Percentiles rank a stretch among this genome's conserved stretches.
Conservation (phyloP, 2,113 vertebrate species). For the Sander vitreus region DNA sequence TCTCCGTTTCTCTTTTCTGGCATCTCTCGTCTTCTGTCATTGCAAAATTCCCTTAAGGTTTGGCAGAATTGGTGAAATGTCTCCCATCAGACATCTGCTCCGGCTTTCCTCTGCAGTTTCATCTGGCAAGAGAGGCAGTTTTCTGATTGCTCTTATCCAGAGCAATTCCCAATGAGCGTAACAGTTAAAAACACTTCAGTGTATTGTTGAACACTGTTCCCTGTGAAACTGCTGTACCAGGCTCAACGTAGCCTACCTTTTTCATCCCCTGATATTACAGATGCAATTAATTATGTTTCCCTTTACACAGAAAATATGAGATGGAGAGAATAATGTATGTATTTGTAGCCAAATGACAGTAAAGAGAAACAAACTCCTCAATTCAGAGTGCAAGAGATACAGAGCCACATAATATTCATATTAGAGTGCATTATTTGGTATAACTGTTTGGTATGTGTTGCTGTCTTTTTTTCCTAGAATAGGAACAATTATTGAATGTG, state of each 20-base stretch:
- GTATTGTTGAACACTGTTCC: constrained; percentile 10
- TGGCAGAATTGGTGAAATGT: constrained; percentile 51
- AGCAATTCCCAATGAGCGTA: constrained; percentile 36
- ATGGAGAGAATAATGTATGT: neutral
- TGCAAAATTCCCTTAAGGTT: constrained; percentile 52
- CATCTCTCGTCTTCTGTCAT: constrained; percentile 28
- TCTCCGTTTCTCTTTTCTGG: constrained; percentile 32
- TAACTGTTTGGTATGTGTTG: neutral
- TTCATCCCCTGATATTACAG: neutral
- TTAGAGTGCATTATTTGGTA: neutral
- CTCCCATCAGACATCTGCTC: constrained; percentile 62
- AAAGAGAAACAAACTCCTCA: neutral
- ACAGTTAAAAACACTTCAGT: constrained; percentile 15
- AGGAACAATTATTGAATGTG: neutral
- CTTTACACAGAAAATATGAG: neutral
- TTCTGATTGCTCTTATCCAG: constrained; percentile 37
- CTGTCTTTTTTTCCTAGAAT: neutral
- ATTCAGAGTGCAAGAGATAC: neutral
- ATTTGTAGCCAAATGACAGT: neutral
- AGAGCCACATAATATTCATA: neutral
- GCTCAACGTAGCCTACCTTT: neutral
- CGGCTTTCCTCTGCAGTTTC: constrained; percentile 45
- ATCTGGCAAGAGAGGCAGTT: constrained; percentile 53
- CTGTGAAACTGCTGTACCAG: neutral
- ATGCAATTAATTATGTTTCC: neutral